phyloP scores from a whole-genome alignment of 2,888 invertebrate genomes.

The Neria commutata region DNA sequence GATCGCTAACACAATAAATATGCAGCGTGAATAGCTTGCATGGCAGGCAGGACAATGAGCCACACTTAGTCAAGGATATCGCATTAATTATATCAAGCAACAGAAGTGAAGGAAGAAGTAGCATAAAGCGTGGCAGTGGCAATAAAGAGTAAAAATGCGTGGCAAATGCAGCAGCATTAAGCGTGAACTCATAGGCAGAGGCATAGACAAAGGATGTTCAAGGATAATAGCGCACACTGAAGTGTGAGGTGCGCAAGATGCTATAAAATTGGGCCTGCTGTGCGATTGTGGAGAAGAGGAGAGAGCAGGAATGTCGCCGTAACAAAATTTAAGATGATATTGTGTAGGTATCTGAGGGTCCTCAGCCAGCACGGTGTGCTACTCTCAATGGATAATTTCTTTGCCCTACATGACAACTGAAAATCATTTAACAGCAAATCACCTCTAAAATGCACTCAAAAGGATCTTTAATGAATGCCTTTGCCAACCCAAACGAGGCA shows the following conservation, averaged over 20 bases:
- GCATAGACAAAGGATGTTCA: not conserved
- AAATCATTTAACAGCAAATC: slow-evolving; percentile 32
- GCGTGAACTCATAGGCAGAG: not conserved
- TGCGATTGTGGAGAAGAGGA: slow-evolving; percentile 28
- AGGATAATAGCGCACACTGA: not conserved
- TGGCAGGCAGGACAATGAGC: slow-evolving; percentile 21
- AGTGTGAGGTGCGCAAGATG: slow-evolving; percentile 4
- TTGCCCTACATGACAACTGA: slow-evolving; percentile 12
- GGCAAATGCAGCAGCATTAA: slow-evolving; percentile 1
- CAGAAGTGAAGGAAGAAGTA: not conserved
- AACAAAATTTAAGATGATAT: too few relatives aligned
- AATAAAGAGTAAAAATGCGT: slow-evolving; percentile 6
- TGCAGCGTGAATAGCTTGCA: slow-evolving; percentile 20
- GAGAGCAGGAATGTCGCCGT: too few relatives aligned
- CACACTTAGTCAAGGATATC: slow-evolving; percentile 36
- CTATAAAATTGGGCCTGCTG: slow-evolving; percentile 35
- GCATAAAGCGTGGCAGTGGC: slow-evolving; percentile 7
- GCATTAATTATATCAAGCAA: slow-evolving; percentile 39
- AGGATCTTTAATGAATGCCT: slow-evolving; percentile 24
- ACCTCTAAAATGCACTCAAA: slow-evolving; percentile 26
- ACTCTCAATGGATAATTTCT: too few relatives aligned
- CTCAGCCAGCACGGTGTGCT: too few relatives aligned
- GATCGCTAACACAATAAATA: not conserved
- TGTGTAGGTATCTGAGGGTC: too few relatives aligned
- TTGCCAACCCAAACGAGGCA: too few relatives aligned